Evolutionary conservation across 2,888 invertebrate genomes (phyloP).

Genomic region (Ametastegia equiseti): DNA sequence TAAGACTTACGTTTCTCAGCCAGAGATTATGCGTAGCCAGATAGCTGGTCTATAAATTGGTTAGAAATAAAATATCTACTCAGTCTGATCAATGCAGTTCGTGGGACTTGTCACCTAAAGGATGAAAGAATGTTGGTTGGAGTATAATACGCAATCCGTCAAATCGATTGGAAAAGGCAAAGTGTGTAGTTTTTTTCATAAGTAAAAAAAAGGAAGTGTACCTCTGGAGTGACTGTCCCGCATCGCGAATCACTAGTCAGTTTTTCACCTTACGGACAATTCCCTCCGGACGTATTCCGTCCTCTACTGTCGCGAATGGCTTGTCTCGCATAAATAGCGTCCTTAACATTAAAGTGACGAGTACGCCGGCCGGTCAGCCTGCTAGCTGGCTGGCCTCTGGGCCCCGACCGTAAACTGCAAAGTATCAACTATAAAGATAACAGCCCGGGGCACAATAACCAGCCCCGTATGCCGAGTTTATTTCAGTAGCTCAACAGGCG

Average conservation of each 20-base stretch:
- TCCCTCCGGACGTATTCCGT: conserved; percentile 45
- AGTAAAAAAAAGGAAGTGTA: not conserved
- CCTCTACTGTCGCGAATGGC: conserved; percentile 41
- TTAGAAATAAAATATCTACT: not conserved
- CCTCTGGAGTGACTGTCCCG: conserved; percentile 29
- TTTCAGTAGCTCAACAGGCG: conserved; percentile 47
- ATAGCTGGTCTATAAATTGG: not conserved
- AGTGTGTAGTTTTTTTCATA: conserved; percentile 12
- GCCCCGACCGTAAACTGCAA: conserved; percentile 44
- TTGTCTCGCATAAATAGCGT: conserved; percentile 47
- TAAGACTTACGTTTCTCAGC: no score
- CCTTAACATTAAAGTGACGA: conserved; percentile 48
- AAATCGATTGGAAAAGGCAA: conserved; percentile 28
- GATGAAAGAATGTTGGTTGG: not conserved
- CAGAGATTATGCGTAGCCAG: no score
- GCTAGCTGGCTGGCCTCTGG: not conserved
- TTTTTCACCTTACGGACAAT: conserved; percentile 43
- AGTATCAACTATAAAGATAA: conserved; percentile 48
- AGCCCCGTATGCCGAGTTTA: conserved; percentile 43
- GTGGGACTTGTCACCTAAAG: not conserved
- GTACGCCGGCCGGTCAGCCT: conserved; percentile 33
- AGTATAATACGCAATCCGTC: not conserved
- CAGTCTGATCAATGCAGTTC: not conserved
- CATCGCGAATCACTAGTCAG: conserved; percentile 30
- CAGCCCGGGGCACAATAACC: conserved; percentile 46